Conservation (phyloP, 2,113 vertebrate species). For the Mola mola region DNA sequence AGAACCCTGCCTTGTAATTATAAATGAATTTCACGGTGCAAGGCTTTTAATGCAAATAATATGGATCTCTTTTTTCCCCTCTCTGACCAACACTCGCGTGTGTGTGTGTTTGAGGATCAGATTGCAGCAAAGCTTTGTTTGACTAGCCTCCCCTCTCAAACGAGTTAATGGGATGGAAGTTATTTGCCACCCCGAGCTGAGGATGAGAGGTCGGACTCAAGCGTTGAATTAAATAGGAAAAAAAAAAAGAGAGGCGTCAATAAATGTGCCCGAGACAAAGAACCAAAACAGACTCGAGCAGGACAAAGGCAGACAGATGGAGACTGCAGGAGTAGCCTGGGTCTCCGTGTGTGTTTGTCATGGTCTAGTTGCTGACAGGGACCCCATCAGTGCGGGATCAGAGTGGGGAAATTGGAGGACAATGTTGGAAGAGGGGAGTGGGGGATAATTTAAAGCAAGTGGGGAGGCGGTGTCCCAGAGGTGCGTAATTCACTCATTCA, state of each 20-base stretch:
- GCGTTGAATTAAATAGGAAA: conserved; percentile 69
- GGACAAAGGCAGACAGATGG: conserved; percentile 90
- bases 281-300: conserved; percentile 81
- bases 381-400: conserved; percentile 80
- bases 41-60: conserved; percentile 85
- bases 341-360: conserved; percentile 36
- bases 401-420: conserved; percentile 79
- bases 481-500: conserved; percentile 83
- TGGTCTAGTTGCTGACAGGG: conserved; percentile 67
- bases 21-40: conserved; percentile 81
- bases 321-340: conserved; percentile 60
- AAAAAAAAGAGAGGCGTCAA: conserved; percentile 78
- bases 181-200: conserved; percentile 79
- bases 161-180: conserved; percentile 97
- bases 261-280: conserved; percentile 86
- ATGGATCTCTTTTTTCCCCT: conserved; percentile 56
- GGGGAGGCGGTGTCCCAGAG: conserved; percentile 77
- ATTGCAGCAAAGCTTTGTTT: conserved; percentile 86
- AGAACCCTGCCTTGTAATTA: conserved; percentile 74
- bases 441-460: conserved; percentile 76
- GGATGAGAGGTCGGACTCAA: conserved; percentile 81
- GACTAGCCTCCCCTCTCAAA: conserved; percentile 85
- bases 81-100: conserved; percentile 49
- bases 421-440: conserved; percentile 67
- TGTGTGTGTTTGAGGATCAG: conserved; percentile 56